Conservation (phyloP, 2,888 invertebrate species). For the Idaea dimidiata region DNA sequence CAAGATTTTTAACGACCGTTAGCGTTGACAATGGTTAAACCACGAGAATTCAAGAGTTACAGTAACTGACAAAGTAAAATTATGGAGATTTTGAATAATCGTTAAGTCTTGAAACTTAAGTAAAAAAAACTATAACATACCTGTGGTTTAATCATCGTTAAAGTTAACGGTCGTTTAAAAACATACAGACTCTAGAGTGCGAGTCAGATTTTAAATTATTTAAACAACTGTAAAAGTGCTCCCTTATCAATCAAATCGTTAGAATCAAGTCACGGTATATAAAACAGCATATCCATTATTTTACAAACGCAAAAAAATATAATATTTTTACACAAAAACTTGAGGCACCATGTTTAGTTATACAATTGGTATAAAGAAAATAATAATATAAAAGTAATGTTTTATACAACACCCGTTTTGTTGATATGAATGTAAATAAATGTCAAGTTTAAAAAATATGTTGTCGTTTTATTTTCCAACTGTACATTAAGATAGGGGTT, state of each 20-base stretch:
- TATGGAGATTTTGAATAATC: too few species aligned
- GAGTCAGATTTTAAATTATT: background rate
- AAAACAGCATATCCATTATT: conserved; percentile 53
- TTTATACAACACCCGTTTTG: conserved; percentile 82
- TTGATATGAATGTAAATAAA: conserved; percentile 82
- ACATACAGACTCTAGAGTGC: too few species aligned
- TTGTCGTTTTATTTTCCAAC: conserved; percentile 34
- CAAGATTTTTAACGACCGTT: too few species aligned
- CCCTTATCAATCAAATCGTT: conserved; percentile 14
- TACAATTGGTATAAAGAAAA: conserved; percentile 66
- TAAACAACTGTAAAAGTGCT: conserved; percentile 8
- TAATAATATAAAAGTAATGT: conserved; percentile 63
- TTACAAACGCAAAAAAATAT: conserved; percentile 53
- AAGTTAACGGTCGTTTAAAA: too few species aligned
- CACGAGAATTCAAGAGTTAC: too few species aligned
- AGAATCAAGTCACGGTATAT: conserved; percentile 45
- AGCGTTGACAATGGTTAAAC: too few species aligned
- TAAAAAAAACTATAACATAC: too few species aligned
- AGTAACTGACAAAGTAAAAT: too few species aligned
- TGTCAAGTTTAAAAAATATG: conserved; percentile 73
- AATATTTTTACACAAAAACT: conserved; percentile 67
- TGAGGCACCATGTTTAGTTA: conserved; percentile 66
- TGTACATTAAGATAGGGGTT: too few species aligned
- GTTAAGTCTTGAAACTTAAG: too few species aligned
- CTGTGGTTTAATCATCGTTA: too few species aligned